Evolutionary conservation across 92 coral and sea anemone genomes (phyloP).

Genomic region (Porites cylindrica): DNA sequence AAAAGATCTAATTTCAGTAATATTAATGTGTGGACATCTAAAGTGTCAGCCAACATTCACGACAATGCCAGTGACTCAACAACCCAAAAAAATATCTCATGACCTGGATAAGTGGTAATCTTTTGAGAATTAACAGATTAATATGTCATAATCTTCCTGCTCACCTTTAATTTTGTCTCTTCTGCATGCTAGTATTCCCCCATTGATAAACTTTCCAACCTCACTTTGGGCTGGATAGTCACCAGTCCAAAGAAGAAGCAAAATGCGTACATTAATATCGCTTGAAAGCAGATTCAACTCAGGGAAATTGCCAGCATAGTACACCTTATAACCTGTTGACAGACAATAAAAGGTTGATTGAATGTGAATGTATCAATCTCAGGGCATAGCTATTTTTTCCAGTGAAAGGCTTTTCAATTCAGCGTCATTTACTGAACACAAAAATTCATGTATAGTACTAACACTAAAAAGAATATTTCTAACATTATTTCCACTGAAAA

Average conservation of each 20-base stretch:
- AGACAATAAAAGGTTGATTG: no score
- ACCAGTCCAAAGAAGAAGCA: slow-evolving; percentile 66
- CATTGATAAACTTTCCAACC: slow-evolving; percentile 67
- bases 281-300: slow-evolving; percentile 32
- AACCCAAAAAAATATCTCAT: neutral
- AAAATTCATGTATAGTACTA: no score
- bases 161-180: slow-evolving; percentile 70
- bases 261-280: slow-evolving; percentile 29
- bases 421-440: no score
- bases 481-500: no score
- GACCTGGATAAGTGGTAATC: neutral
- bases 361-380: no score
- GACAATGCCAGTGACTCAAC: no score
- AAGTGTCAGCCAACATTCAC: no score
- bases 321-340: slow-evolving; percentile 40
- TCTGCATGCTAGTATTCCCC: slow-evolving; percentile 61
- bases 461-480: no score
- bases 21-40: no score
- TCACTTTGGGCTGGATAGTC: slow-evolving; percentile 75
- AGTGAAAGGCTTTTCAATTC: no score
- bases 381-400: no score
- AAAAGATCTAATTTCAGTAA: no score
- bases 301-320: slow-evolving; percentile 44
- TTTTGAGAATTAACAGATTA: neutral
- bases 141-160: neutral